Percentiles rank a stretch among this genome's conserved stretches.
phyloP scores from a whole-genome alignment of 2,113 vertebrate species.

The Pluvianellus socialis region DNA sequence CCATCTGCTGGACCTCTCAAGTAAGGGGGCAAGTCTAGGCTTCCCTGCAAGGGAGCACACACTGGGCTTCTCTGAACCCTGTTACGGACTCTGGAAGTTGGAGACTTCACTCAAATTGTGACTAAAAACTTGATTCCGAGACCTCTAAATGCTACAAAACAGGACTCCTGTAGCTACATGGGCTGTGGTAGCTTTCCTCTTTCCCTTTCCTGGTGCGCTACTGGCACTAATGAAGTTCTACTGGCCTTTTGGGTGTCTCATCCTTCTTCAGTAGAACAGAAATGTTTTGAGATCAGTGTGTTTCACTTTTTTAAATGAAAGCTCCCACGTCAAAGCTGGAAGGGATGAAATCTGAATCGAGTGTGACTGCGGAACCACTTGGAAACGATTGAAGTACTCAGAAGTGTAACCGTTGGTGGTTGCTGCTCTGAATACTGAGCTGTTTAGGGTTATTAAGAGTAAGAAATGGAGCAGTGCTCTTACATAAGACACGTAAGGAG shows the following conservation, averaged over 20 bases:
- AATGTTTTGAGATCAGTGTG: not conserved
- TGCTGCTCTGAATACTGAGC: not conserved
- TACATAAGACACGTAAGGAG: not conserved
- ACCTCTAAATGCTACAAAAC: not conserved
- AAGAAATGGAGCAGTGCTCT: not conserved
- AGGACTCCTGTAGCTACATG: not conserved
- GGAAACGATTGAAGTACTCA: accelerated
- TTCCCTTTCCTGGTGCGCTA: not conserved
- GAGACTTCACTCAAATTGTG: not conserved
- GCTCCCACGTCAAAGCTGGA: not conserved
- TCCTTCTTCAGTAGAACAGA: not conserved
- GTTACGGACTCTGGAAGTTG: not conserved
- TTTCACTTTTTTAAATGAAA: not conserved
- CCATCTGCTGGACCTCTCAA: not conserved
- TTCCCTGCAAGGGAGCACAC: not conserved
- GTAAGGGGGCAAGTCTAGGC: too few species aligned
- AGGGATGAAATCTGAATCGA: not conserved
- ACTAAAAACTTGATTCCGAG: not conserved
- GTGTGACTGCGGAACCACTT: not conserved
- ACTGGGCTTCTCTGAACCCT: not conserved
- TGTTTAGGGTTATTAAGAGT: not conserved
- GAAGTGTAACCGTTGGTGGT: not conserved
- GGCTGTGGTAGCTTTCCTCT: not conserved
- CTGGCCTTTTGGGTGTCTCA: not conserved
- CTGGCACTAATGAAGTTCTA: not conserved